Evolutionary conservation across 2,113 vertebrate genomes (phyloP), one percentile per base, ranked within the genome.

Genomic region (Chascanopsetta lugubris): DNA sequence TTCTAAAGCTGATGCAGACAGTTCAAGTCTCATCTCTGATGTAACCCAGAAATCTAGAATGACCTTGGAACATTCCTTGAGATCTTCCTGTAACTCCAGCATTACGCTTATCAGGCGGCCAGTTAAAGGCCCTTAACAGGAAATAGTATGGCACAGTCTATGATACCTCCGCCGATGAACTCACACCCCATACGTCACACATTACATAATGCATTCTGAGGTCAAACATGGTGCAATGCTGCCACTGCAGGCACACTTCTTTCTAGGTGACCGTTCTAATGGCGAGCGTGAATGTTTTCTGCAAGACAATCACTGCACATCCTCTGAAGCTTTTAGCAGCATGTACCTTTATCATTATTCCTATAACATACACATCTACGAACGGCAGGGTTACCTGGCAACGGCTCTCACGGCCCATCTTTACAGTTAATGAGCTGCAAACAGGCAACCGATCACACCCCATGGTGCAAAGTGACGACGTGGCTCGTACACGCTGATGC

Each of bases 331-430:
- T 38, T 8, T 25, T 22, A 17, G 32, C 32, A 22, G 29, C 6
- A 8, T 34, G 15, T 24, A 24, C 13, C 21, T 57, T n/a, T 26
- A n/a, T 22, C 20, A 6, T 36, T 40, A n/a, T 26, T 18, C n/a
- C 2, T 40, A 26, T n/a, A 9, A 20, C 34, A 18, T 18, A 20
- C 20, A 25, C n/a, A 40, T 2, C 34, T 1, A 26, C 26, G 13
- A 25, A 46, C 42, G 9, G 13, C 3, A 46, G 50, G 34, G 61
- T 51, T 63, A 47, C 61, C 61, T 42, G 47, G 61, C 61, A 63
- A 63, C 61, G 5, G 24, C 61, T 60, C 12, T 60, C 42, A 46
- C 18, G 43, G 4, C 15, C 17, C 38, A 7, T 27, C 55, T 22
- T 26, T 6, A 26, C n/a, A 26, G 25, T 24, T 42, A 18, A 27